Percentiles rank a stretch among this genome's conserved stretches.
These are phyloP conservation scores for Brachypodius melanocephalos DNA, from an alignment of 2,113 vertebrate genomes.

Conservation along the genomic window DNA sequence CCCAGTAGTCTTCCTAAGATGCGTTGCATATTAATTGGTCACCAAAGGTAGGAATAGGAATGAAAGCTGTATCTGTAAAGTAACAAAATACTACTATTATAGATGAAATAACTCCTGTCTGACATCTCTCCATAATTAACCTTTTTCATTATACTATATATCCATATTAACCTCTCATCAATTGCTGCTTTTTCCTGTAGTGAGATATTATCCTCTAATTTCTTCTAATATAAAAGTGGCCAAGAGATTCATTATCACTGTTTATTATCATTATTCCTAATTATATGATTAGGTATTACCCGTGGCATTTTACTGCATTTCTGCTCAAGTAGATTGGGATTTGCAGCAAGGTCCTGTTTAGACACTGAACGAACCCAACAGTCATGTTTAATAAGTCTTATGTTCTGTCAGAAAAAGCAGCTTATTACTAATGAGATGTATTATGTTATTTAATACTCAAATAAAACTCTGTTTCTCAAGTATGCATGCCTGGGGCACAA, in stretches of 20 bases:
- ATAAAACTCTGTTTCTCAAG: constrained; percentile 47
- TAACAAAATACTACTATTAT: background rate
- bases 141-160: background rate
- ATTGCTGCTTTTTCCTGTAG: background rate
- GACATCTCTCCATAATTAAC: background rate
- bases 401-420: constrained; percentile 13
- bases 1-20: background rate
- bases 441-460: constrained; percentile 27
- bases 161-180: background rate
- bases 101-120: background rate
- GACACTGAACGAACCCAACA: background rate
- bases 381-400: constrained; percentile 32
- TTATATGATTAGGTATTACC: background rate
- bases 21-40: background rate
- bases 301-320: background rate
- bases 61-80: background rate
- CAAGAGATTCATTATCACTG: constrained; percentile 34
- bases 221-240: constrained; percentile 5
- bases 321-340: background rate
- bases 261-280: constrained; percentile 46
- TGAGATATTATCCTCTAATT: background rate
- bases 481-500: constrained; percentile 36
- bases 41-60: background rate
- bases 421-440: constrained; percentile 51
- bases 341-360: background rate